A percentile compares a stretch with the other conserved stretches of the same genome.
phyloP scores from a whole-genome alignment of 2,113 vertebrate genomes.

The Macroglossus sobrinus region DNA sequence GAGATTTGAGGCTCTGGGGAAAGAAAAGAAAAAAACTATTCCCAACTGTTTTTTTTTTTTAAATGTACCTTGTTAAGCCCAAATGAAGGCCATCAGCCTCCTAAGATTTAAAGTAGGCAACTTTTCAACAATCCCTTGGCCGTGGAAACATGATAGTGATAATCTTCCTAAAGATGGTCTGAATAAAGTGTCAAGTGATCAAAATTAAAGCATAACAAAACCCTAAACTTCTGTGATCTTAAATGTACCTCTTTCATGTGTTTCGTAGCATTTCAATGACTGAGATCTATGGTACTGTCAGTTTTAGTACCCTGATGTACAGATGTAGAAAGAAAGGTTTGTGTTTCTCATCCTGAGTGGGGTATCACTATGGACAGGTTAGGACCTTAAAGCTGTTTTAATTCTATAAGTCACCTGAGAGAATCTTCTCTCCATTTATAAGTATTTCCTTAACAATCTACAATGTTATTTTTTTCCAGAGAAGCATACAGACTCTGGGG shows the following conservation, averaged over 20 bases:
- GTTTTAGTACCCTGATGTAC: not conserved
- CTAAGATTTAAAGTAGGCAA: not conserved
- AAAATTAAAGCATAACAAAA: slow-evolving; percentile 32
- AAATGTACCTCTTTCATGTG: not conserved
- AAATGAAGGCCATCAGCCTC: not conserved
- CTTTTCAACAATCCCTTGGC: not conserved
- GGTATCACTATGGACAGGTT: not conserved
- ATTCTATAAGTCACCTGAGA: not conserved
- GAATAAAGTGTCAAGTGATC: not conserved
- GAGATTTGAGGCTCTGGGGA: not conserved
- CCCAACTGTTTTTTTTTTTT: not conserved
- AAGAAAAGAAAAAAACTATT: not conserved
- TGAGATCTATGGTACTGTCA: not conserved
- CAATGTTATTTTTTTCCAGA: not conserved
- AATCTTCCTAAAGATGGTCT: not conserved
- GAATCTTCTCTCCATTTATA: not conserved
- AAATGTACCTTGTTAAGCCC: not conserved
- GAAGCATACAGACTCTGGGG: not conserved
- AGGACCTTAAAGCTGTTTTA: not conserved
- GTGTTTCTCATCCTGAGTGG: not conserved
- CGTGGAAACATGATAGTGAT: not conserved
- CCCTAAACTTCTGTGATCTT: not conserved
- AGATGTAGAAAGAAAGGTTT: not conserved
- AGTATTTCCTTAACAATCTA: not conserved
- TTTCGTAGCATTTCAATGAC: not conserved